Evolutionary conservation across 2,888 invertebrate genomes (phyloP), one percentile per base, ranked within the genome.

Genomic region (Spilosoma lubricipeda): DNA sequence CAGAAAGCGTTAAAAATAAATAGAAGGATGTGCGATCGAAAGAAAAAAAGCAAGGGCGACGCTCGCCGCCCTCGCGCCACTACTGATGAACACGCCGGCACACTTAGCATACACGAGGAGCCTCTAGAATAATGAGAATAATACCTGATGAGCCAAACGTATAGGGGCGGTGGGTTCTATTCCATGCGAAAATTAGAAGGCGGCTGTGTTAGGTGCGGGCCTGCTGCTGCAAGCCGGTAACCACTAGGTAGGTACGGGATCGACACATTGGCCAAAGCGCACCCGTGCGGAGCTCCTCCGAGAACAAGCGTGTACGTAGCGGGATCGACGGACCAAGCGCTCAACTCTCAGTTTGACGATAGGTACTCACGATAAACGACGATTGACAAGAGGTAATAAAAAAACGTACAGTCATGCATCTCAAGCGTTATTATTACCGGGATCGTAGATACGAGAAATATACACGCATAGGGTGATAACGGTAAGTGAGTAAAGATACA

Each of bases 371-470:
- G 94, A 91, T 89, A 89, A 90, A 94, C 93, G 94, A 93, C 94
- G 94, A 92, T 93, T 92, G 93, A 94, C 93, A 94, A 94, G 94
- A 95, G 94, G 94, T 95, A 95, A 95, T 95, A 95, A 96, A 94
- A 91, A 97, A 97, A 97, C 97, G 97, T 97, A 97, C 97, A 97
- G 97, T 97, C 97, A 97, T 97, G 97, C 97, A 97, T 97, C 92
- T 97, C 97, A 97, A 97, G 97, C 97, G 97, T 97, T 97, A 97
- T 97, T 97, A 97, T 97, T 97, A 97, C 97, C 97, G 97, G 97
- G 97, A 97, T 97, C 96, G 94, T 93, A 94, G 94, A 92, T 93
- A 95, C 93, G 95, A 95, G 95, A 95, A 95, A 95, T 95, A 94
- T 95, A 95, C 95, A 95, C 95, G 95, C 95, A 94, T 93, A 94